Conservation (phyloP, 2,113 vertebrate species). For the Colius striatus region DNA sequence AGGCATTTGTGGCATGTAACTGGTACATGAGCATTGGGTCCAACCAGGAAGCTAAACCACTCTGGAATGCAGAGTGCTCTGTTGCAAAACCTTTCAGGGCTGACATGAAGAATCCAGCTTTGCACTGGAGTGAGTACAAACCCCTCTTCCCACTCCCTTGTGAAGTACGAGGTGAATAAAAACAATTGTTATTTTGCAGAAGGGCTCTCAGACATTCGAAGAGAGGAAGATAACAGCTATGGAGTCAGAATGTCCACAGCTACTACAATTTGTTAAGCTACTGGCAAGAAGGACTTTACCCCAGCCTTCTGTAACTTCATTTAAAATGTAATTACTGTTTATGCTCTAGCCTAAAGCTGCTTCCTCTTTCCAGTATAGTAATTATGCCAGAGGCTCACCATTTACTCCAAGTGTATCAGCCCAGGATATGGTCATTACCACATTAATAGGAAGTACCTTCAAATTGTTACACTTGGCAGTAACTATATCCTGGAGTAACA, state of each 20-base stretch:
- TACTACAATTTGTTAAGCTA: neutral
- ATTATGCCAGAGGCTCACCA: neutral
- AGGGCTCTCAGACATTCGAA: neutral
- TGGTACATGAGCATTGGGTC: neutral
- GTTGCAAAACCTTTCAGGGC: neutral
- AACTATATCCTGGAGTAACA: neutral
- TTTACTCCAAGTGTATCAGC: neutral
- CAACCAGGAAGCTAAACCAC: neutral
- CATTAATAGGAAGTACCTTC: conserved; percentile 16
- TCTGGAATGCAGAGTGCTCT: neutral
- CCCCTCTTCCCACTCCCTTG: neutral
- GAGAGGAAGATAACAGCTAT: neutral
- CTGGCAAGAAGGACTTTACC: neutral
- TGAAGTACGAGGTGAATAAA: conserved; percentile 33
- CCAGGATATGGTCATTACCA: conserved; percentile 10
- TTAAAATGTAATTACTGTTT: conserved; percentile 19
- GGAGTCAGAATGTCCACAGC: neutral
- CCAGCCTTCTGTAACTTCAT: neutral
- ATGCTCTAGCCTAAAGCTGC: neutral
- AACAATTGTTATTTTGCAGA: neutral
- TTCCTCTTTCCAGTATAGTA: conserved; percentile 25
- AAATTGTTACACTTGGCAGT: neutral
- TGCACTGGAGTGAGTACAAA: neutral
- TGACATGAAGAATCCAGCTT: neutral
- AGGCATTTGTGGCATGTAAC: neutral